Evolutionary conservation across 2,797 vertebrate species (phyloP).

Genomic region (Bufotes viridis): DNA sequence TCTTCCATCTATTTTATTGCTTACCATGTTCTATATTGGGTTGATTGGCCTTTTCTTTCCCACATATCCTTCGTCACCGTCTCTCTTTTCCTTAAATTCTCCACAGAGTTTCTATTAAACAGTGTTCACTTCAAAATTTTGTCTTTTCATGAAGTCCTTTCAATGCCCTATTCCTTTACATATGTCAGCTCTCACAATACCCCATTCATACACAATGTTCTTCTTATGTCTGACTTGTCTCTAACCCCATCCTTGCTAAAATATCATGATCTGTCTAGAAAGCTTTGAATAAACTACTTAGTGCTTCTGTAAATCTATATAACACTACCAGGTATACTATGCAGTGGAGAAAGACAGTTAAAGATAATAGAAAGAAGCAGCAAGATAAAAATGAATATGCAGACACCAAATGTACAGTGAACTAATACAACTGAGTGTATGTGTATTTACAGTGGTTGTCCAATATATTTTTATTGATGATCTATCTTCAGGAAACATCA

Average conservation of each 20-base stretch:
- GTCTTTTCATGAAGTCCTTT: conserved; percentile 17
- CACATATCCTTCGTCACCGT: conserved; percentile 18
- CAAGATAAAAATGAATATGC: background rate
- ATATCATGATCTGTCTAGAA: conserved; percentile 6
- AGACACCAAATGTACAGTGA: background rate
- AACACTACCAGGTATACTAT: no score
- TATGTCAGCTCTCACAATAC: conserved; percentile 36
- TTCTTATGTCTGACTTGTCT: conserved; percentile 12
- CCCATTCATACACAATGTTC: conserved; percentile 20
- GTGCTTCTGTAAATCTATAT: background rate
- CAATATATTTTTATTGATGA: no score
- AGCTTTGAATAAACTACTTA: background rate
- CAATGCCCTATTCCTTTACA: background rate
- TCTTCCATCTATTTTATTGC: background rate
- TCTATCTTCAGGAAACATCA: no score
- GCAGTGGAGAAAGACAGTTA: background rate
- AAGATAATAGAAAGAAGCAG: background rate
- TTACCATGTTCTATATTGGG: background rate
- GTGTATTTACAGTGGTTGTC: background rate
- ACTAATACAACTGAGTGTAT: background rate
- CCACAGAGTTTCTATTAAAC: conserved; percentile 21
- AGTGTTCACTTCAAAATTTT: conserved; percentile 17
- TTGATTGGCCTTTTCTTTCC: conserved; percentile 9
- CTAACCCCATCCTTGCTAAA: background rate
- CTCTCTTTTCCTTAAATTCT: background rate